These are phyloP conservation scores for Imbricaverruca yamaguchii DNA, from an alignment of 2,888 invertebrate species.

Conservation along the genomic window DNA sequence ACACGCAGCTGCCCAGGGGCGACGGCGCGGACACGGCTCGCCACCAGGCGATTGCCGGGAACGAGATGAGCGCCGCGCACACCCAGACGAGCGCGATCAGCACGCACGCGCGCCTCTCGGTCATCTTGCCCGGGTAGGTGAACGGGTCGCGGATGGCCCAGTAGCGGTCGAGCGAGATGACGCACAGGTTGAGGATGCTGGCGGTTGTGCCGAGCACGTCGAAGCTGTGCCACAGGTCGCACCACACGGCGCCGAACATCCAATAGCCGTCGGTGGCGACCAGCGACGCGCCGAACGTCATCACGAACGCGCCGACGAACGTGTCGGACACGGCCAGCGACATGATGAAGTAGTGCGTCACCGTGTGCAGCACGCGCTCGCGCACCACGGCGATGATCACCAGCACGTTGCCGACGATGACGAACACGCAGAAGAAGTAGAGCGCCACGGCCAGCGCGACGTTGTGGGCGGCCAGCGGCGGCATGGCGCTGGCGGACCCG, in stretches of 20 bases:
- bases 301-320: constrained; percentile 89
- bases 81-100: constrained; percentile 94
- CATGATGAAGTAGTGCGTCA: constrained; percentile 95
- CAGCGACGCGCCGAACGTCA: constrained; percentile 92
- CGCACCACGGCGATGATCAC: constrained; percentile 89
- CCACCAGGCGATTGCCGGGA: constrained; percentile 97
- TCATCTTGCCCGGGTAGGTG: constrained; percentile 92
- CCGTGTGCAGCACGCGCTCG: constrained; percentile 89
- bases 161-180: constrained; percentile 91
- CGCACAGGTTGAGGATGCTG: constrained; percentile 93
- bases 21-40: constrained; percentile 52
- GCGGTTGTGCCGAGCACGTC: constrained; percentile 97
- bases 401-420: constrained; percentile 88
- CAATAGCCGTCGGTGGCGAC: constrained; percentile 61
- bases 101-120: constrained; percentile 71
- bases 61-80: constrained; percentile 92
- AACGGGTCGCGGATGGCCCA: constrained; percentile 99
- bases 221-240: constrained; percentile 93
- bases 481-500: constrained; percentile 11
- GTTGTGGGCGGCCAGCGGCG: constrained; percentile 26
- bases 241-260: constrained; percentile 93
- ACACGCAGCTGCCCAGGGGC: constrained; percentile 72
- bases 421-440: constrained; percentile 78
- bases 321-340: constrained; percentile 95
- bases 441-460: constrained; percentile 62